Percentiles rank a stretch among this genome's conserved stretches.
These are phyloP conservation scores for Leptarthrus brevirostris DNA, from an alignment of 2,888 invertebrate species.

Conservation along the genomic window DNA sequence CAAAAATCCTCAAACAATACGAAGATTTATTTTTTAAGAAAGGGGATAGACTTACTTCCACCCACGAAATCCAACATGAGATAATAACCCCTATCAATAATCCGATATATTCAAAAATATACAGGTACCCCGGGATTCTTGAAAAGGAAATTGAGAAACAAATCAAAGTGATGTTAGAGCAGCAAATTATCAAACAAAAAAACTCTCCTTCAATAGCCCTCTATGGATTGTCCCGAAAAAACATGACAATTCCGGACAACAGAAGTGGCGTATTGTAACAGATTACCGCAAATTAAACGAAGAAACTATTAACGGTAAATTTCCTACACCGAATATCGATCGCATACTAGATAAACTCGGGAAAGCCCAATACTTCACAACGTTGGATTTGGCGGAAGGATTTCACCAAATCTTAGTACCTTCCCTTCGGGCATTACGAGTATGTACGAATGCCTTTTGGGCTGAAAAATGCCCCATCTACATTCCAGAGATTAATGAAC, in stretches of 20 bases:
- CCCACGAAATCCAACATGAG: slow-evolving; percentile 49
- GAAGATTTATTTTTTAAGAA: slow-evolving; percentile 62
- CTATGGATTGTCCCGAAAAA: background rate
- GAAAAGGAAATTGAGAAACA: slow-evolving; percentile 41
- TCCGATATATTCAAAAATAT: slow-evolving; percentile 46
- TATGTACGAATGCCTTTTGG: too few relatives aligned
- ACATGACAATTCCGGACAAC: background rate
- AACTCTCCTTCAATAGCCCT: too few relatives aligned
- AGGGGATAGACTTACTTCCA: slow-evolving; percentile 47
- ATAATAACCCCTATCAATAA: slow-evolving; percentile 40
- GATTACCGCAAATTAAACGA: too few relatives aligned
- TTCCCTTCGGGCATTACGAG: too few relatives aligned
- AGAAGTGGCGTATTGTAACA: background rate
- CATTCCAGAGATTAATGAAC: too few relatives aligned
- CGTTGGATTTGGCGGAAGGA: too few relatives aligned
- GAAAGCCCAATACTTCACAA: too few relatives aligned
- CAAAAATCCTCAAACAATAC: too few relatives aligned
- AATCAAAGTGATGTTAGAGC: too few relatives aligned
- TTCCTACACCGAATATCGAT: background rate
- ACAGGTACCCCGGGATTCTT: slow-evolving; percentile 50
- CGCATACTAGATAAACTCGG: too few relatives aligned
- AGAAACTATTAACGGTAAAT: background rate
- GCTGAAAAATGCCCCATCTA: too few relatives aligned
- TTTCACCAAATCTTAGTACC: background rate
- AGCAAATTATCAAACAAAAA: too few relatives aligned